Evolutionary conservation across 2,888 invertebrate genomes (phyloP).

Genomic region (Dynastes tityus): DNA sequence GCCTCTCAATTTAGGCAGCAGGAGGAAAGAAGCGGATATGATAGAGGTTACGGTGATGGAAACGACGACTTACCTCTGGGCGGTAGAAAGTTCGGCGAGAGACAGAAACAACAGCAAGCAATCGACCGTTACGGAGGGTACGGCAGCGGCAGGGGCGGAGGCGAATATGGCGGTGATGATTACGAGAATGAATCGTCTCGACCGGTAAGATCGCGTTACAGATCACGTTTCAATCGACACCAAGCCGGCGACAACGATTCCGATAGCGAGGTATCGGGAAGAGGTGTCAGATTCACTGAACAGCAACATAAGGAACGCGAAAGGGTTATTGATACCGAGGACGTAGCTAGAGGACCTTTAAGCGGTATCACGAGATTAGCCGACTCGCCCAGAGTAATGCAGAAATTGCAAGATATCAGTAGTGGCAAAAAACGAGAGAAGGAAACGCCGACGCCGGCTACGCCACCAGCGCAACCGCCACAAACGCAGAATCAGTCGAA

Average conservation of each 20-base stretch:
- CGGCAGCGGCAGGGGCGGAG: slow-evolving; percentile 70
- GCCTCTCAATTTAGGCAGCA: slow-evolving; percentile 91
- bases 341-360: slow-evolving; percentile 87
- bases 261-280: slow-evolving; percentile 76
- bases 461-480: slow-evolving; percentile 71
- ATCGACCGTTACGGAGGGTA: slow-evolving; percentile 68
- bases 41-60: slow-evolving; percentile 73
- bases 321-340: slow-evolving; percentile 89
- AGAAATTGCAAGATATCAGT: slow-evolving; percentile 86
- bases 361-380: slow-evolving; percentile 91
- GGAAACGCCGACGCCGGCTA: slow-evolving; percentile 73
- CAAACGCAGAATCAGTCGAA: slow-evolving; percentile 68
- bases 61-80: slow-evolving; percentile 81
- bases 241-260: slow-evolving; percentile 82
- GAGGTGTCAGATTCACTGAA: slow-evolving; percentile 80
- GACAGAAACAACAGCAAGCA: slow-evolving; percentile 75
- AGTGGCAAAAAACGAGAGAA: slow-evolving; percentile 85
- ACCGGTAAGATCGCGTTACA: slow-evolving; percentile 79
- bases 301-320: slow-evolving; percentile 79
- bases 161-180: slow-evolving; percentile 75
- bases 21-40: slow-evolving; percentile 76
- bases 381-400: slow-evolving; percentile 92
- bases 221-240: slow-evolving; percentile 74
- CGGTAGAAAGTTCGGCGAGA: slow-evolving; percentile 86
- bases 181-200: slow-evolving; percentile 78